A percentile compares a stretch with the other conserved stretches of the same genome.
These are phyloP conservation scores for Scelioninae gen. 1 DNA, from an alignment of 2,888 invertebrate species.

Conservation along the genomic window DNA sequence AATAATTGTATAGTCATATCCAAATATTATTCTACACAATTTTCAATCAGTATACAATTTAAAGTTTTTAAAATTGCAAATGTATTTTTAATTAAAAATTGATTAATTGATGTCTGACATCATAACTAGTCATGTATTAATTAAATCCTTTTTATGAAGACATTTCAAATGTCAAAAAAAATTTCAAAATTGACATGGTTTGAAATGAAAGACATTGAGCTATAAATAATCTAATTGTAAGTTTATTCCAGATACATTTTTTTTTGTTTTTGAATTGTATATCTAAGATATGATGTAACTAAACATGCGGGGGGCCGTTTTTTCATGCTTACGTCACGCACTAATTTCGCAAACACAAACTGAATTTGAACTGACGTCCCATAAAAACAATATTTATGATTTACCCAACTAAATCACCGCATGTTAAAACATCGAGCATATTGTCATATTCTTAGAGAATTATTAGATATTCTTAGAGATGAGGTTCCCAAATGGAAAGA, in stretches of 20 bases:
- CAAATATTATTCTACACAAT: background rate
- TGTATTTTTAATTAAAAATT: too few relatives aligned
- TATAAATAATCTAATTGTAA: too few relatives aligned
- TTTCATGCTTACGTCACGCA: constrained; percentile 23
- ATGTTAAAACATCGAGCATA: constrained; percentile 31
- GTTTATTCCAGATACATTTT: too few relatives aligned
- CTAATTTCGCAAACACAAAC: constrained; percentile 22
- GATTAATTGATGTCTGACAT: background rate
- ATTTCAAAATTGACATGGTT: too few relatives aligned
- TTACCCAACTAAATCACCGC: constrained; percentile 40
- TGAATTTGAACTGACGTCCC: constrained; percentile 12
- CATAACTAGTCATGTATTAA: background rate
- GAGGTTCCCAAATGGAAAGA: constrained; percentile 30
- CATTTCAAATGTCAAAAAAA: background rate
- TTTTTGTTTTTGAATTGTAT: too few relatives aligned
- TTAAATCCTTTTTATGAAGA: background rate
- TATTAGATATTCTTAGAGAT: too few relatives aligned
- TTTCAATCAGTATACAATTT: too few relatives aligned
- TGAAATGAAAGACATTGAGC: too few relatives aligned
- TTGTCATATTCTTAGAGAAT: constrained; percentile 35
- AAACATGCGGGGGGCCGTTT: too few relatives aligned
- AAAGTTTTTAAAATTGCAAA: too few relatives aligned
- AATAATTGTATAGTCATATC: background rate
- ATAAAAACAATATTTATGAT: constrained; percentile 47
- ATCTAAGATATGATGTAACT: too few relatives aligned